Base-by-base conservation (phyloP, 2,888 invertebrate species). In the Drosophila percnosoma region DNA sequence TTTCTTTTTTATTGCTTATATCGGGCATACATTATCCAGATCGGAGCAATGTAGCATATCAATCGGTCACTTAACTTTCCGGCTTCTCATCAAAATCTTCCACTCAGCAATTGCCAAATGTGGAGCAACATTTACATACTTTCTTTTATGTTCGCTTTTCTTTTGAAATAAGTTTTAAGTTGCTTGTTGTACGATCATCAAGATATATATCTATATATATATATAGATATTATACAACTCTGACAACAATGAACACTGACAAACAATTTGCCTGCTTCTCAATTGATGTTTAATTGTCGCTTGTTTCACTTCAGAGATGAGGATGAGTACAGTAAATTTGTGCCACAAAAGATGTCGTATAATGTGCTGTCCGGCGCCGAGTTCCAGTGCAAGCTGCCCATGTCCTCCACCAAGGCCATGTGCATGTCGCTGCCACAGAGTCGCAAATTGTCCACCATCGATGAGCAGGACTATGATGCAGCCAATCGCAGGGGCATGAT, bases 291-390 rank as follows among this genome's bases (percentile, higher is more conserved):
- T 69, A 48, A 60, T 70, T 70, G 45, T 13, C 31, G 18, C 34
- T 64, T 75, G 21, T 48, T 70, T 61, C 18, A 10, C 34, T 48
- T 15, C 77, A 92, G 92, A 66, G 87, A 89, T 51, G 92, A 92
- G 51, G 92, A 93, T 51, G 92, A 92, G 52, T 90, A 92, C 58
- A 84, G 83, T 38, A 91, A 91, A 73, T 89, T 92, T 67, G 85
- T 90, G 66, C 85, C 90, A 38, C 74, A 89, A 31, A 85, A 84
- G 60, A 71, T 79, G 31, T 74, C 86, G 40, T 92, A 92, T 65
- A 83, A 90, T 66, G 86, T 92, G 65, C 88, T 91, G 34, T 83
- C 91, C 11, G 75, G 85, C 1, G 62, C 87, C 4, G 90, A 92
- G 64, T 89, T 82, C 24, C 88, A 75, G 63, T 82, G 80, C 80